Evolutionary conservation across 2,113 vertebrate species (phyloP).

Genomic region (Centropus unirufus): DNA sequence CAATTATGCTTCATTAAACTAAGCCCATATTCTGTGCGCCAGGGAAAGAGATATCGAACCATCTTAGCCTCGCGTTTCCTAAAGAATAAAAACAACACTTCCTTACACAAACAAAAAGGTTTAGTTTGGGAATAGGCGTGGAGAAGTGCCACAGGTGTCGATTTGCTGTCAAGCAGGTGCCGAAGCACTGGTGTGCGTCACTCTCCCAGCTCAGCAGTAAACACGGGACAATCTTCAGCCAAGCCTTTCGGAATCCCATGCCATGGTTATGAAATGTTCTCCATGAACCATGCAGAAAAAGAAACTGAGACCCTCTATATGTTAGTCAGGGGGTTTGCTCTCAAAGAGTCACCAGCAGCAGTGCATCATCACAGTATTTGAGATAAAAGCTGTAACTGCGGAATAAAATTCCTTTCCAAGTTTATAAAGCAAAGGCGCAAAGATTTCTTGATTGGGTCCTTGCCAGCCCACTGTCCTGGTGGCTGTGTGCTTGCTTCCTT

Average conservation of each 20-base stretch:
- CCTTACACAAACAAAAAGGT: neutral
- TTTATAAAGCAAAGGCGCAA: neutral
- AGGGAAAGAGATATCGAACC: neutral
- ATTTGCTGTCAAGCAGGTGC: neutral
- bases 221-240: neutral
- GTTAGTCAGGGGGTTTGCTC: neutral
- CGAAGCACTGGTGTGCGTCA: neutral
- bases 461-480: neutral
- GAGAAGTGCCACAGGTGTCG: neutral
- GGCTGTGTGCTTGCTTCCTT: neutral
- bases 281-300: neutral
- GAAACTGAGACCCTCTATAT: neutral
- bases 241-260: neutral
- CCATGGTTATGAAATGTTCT: neutral
- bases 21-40: neutral
- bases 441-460: neutral
- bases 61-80: neutral
- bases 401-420: neutral
- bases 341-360: neutral
- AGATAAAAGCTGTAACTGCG: neutral
- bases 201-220: neutral
- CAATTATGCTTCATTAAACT: conserved; percentile 71
- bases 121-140: neutral
- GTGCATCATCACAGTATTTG: neutral
- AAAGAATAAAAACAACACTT: neutral